Evolutionary conservation across 2,797 vertebrate species (phyloP).

Genomic region (Percopsis omiscomaycus): DNA sequence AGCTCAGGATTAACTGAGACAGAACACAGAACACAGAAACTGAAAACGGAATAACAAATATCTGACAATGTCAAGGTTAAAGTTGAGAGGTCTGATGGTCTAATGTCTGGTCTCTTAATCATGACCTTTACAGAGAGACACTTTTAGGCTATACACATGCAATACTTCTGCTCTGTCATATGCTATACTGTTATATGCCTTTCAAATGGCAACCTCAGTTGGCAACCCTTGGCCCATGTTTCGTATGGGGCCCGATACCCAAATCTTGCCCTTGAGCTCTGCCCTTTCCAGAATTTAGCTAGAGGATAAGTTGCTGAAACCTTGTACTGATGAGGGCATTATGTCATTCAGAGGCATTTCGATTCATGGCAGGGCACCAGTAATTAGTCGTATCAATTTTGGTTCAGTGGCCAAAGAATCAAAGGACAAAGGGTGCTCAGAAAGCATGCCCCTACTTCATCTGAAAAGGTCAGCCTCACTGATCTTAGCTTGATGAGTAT

Average conservation of each 20-base stretch:
- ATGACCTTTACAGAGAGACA: constrained; percentile 84
- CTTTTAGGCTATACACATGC: constrained; percentile 74
- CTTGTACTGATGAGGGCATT: constrained; percentile 72
- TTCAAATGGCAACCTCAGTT: constrained; percentile 81
- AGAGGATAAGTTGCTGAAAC: constrained; percentile 66
- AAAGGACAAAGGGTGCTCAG: constrained; percentile 43
- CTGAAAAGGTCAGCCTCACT: constrained; percentile 53
- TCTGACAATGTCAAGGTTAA: constrained; percentile 33
- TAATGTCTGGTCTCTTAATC: constrained; percentile 63
- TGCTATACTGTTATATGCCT: constrained; percentile 81
- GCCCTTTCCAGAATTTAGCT: constrained; percentile 79
- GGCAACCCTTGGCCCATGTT: constrained; percentile 77
- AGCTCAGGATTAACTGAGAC: not conserved
- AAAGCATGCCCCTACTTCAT: constrained; percentile 37
- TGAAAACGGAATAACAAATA: not conserved
- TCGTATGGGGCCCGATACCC: constrained; percentile 82
- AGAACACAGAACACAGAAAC: not conserved
- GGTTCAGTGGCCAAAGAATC: constrained; percentile 51
- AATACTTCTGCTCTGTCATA: constrained; percentile 82
- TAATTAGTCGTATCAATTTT: constrained; percentile 53
- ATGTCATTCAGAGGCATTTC: constrained; percentile 73
- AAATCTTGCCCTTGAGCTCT: constrained; percentile 79
- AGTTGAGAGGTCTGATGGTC: constrained; percentile 48
- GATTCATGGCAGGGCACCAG: constrained; percentile 57
- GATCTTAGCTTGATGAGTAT: constrained; percentile 30